Conservation (phyloP, 2,797 vertebrate genomes). For the Acanthurus tractus region DNA sequence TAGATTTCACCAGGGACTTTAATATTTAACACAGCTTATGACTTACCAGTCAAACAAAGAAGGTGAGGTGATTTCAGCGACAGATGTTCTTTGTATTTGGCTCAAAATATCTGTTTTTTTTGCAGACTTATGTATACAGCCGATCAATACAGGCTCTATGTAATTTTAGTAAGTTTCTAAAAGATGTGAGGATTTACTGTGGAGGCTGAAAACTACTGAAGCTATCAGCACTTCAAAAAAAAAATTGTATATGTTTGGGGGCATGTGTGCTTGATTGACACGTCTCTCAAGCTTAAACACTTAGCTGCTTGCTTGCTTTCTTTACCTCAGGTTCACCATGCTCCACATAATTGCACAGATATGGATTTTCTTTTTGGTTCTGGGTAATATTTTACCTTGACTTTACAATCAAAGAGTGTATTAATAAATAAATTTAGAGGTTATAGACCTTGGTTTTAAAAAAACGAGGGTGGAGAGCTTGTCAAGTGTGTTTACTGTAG, state of each 20-base stretch:
- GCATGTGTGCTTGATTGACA: constrained; percentile 9
- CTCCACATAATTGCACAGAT: not conserved
- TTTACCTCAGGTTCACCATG: constrained; percentile 1
- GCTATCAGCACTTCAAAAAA: constrained; percentile 12
- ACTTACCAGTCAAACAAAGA: not conserved
- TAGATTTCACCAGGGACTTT: not conserved
- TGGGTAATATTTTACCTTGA: constrained; percentile 12
- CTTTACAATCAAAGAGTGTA: not conserved
- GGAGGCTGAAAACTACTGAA: constrained; percentile 25
- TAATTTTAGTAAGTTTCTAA: constrained; percentile 28
- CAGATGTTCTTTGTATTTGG: not conserved
- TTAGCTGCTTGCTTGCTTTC: not conserved
- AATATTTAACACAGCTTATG: not conserved
- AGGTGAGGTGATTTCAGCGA: not conserved
- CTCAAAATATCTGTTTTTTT: constrained; percentile 22
- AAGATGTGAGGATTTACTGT: constrained; percentile 32
- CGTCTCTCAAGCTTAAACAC: not conserved
- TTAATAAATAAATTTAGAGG: not conserved
- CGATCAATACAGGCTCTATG: constrained; percentile 24
- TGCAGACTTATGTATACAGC: constrained; percentile 27
- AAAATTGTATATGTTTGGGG: constrained; percentile 12
- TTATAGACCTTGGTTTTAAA: not conserved
- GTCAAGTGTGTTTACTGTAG: not conserved
- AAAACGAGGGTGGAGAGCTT: not conserved
- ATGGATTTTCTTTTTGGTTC: not conserved